Conservation (phyloP, 2,888 invertebrate genomes). For the Lepidocyrtinus sp. region DNA sequence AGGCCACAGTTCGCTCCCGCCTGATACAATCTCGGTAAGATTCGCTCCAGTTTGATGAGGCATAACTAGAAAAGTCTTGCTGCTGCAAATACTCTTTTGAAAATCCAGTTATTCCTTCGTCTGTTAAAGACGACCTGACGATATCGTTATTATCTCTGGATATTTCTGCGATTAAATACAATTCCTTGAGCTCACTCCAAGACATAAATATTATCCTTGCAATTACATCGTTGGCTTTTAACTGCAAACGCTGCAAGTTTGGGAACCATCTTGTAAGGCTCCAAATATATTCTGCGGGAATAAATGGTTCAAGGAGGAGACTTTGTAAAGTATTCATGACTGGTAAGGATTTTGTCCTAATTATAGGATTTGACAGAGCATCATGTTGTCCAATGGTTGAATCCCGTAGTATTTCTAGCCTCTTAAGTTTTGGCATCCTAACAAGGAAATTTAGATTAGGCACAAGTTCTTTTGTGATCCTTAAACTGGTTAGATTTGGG, state of each 20-base stretch:
- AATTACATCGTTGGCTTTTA: slow-evolving; percentile 47
- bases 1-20: slow-evolving; percentile 25
- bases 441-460: slow-evolving; percentile 30
- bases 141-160: slow-evolving; percentile 47
- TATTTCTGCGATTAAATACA: slow-evolving; percentile 49
- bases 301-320: slow-evolving; percentile 32
- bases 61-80: background rate
- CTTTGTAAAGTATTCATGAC: slow-evolving; percentile 19
- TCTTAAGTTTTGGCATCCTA: slow-evolving; percentile 24
- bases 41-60: no score
- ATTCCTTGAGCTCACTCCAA: slow-evolving; percentile 42
- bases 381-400: slow-evolving; percentile 44
- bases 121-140: slow-evolving; percentile 43
- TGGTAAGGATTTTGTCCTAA: slow-evolving; percentile 17
- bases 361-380: slow-evolving; percentile 34
- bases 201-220: slow-evolving; percentile 39
- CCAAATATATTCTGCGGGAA: slow-evolving; percentile 42
- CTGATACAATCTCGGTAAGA: background rate
- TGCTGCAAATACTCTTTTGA: slow-evolving; percentile 34
- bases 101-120: slow-evolving; percentile 60
- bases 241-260: slow-evolving; percentile 40
- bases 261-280: slow-evolving; percentile 48
- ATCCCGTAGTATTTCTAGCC: slow-evolving; percentile 42
- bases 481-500: slow-evolving; percentile 20
- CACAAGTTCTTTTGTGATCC: slow-evolving; percentile 34